Conservation (phyloP, 1,140 invertebrate species). For the Drepana arcuata region DNA sequence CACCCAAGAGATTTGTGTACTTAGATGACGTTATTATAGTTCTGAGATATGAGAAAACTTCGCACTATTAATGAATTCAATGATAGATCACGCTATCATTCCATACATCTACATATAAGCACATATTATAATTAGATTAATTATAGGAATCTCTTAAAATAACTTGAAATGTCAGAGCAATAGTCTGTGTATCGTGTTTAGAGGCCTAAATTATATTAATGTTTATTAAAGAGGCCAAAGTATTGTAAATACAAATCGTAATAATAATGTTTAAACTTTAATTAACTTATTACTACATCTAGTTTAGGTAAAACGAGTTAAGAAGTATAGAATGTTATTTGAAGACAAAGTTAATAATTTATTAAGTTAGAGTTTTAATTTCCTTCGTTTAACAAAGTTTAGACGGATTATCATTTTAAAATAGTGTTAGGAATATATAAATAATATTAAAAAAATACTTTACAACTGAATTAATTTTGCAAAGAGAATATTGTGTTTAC, state of each 20-base stretch:
- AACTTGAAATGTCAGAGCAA: background rate
- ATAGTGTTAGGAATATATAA: background rate
- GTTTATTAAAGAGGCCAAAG: constrained; percentile 13
- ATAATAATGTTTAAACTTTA: constrained; percentile 3
- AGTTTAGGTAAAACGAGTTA: too few relatives aligned
- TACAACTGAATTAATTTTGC: too few relatives aligned
- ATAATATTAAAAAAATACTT: too few relatives aligned
- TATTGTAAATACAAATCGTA: constrained; percentile 12
- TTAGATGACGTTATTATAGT: too few relatives aligned
- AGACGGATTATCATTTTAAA: background rate
- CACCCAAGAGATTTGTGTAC: too few relatives aligned
- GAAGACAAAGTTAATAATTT: too few relatives aligned
- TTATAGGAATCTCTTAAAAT: background rate
- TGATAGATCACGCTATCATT: constrained; percentile 15
- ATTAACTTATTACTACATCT: constrained; percentile 10
- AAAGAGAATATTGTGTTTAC: too few relatives aligned
- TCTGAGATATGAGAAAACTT: too few relatives aligned
- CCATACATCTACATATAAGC: constrained; percentile 1
- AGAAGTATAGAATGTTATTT: too few relatives aligned
- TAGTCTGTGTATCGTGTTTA: background rate
- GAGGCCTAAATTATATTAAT: constrained; percentile 7
- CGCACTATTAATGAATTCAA: background rate
- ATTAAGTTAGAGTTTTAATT: background rate
- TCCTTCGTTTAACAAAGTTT: background rate
- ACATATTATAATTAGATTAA: background rate